These are phyloP conservation scores for Xiphophorus hellerii DNA, from an alignment of 2,113 vertebrate genomes.

Conservation along the genomic window DNA sequence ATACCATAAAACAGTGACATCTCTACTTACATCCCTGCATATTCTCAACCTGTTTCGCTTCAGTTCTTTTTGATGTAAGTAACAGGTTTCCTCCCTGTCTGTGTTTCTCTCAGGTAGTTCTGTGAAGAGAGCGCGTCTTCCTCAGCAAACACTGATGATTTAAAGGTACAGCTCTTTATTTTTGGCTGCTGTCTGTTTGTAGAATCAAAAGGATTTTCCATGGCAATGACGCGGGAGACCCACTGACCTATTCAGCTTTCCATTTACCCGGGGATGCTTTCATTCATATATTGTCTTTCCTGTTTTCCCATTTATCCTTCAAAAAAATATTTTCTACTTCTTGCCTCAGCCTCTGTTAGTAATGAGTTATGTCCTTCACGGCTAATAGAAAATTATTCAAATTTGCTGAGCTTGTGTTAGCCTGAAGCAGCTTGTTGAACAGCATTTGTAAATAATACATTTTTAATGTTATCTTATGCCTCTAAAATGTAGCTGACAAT, in stretches of 20 bases:
- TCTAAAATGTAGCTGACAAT: constrained; percentile 40
- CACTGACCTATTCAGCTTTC: constrained; percentile 49
- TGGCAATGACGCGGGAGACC: constrained; percentile 37
- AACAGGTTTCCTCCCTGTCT: constrained; percentile 20
- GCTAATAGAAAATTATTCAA: constrained; percentile 34
- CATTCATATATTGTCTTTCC: constrained; percentile 7
- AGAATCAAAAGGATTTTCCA: constrained; percentile 57
- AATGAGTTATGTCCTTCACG: constrained; percentile 43
- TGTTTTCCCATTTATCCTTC: constrained; percentile 1
- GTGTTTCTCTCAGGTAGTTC: constrained; percentile 28
- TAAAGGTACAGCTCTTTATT: constrained; percentile 29
- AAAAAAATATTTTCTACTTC: background rate
- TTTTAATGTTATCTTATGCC: constrained; percentile 48
- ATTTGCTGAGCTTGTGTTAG: constrained; percentile 51
- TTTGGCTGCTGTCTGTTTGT: constrained; percentile 19
- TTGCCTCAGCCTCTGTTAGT: constrained; percentile 8
- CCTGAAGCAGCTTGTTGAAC: constrained; percentile 51
- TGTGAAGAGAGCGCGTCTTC: constrained; percentile 12
- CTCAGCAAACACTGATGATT: constrained; percentile 57
- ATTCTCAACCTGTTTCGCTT: background rate
- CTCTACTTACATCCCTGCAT: too few relatives aligned
- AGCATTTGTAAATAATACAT: constrained; percentile 48
- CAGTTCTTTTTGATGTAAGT: constrained; percentile 2
- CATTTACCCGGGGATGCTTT: constrained; percentile 6
- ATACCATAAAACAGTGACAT: background rate